A percentile compares a stretch with the other conserved stretches of the same genome.
phyloP scores from a whole-genome alignment of 1,140 invertebrate species.

The Ganaspis sp. region DNA sequence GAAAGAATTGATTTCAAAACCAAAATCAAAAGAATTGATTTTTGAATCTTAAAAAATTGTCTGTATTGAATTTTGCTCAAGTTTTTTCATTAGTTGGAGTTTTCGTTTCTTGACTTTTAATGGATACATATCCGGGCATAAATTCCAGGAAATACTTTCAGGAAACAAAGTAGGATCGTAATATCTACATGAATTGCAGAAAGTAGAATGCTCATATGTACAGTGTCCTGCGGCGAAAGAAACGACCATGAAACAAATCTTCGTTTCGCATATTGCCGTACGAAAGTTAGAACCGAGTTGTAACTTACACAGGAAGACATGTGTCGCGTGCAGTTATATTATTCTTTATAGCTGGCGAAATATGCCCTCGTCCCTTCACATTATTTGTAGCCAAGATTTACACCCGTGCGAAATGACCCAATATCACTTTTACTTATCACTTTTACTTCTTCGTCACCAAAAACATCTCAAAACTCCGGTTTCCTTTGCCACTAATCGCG shows the following conservation, averaged over 20 bases:
- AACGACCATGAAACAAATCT: slow-evolving; percentile 69
- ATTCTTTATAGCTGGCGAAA: slow-evolving; percentile 72
- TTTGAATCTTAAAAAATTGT: too few species aligned
- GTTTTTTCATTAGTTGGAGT: background rate
- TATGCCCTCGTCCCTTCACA: slow-evolving; percentile 66
- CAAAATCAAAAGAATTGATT: too few species aligned
- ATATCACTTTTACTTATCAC: slow-evolving; percentile 63
- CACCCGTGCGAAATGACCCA: slow-evolving; percentile 71
- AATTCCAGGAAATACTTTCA: slow-evolving; percentile 38
- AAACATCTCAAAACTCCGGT: slow-evolving; percentile 36
- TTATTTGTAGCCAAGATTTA: slow-evolving; percentile 75
- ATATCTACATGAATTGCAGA: slow-evolving; percentile 39
- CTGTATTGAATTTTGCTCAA: background rate
- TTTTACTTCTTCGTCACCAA: slow-evolving; percentile 44
- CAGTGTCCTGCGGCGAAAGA: slow-evolving; percentile 55
- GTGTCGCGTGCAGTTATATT: slow-evolving; percentile 75
- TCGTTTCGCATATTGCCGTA: slow-evolving; percentile 63
- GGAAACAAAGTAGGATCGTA: slow-evolving; percentile 46
- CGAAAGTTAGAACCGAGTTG: slow-evolving; percentile 38
- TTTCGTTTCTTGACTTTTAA: background rate
- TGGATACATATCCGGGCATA: background rate
- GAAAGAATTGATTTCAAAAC: background rate
- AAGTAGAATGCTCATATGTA: slow-evolving; percentile 15
- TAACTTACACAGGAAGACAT: slow-evolving; percentile 68
- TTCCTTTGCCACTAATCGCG: slow-evolving; percentile 43